A percentile compares a stretch with the other conserved stretches of the same genome.
Evolutionary conservation across 2,888 invertebrate species (phyloP).

Genomic region (Barypeithes pellucidus): DNA sequence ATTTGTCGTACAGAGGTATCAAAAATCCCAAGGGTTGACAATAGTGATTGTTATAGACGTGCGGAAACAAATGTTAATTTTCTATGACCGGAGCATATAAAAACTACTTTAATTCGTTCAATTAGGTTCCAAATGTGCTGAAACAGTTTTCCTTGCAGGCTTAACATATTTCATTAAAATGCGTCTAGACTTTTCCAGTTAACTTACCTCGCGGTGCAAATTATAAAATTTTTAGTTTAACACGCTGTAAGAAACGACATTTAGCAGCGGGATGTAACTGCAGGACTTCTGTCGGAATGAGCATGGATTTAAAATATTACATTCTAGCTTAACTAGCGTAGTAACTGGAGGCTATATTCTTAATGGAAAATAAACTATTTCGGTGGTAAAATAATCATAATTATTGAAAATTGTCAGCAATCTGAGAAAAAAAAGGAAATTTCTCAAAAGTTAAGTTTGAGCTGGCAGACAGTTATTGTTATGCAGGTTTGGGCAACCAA

Average conservation of each 20-base stretch:
- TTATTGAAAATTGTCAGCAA: too few species aligned
- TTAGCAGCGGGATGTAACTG: constrained; percentile 40
- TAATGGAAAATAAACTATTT: too few species aligned
- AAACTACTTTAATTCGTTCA: background rate
- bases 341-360: background rate
- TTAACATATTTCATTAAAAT: constrained; percentile 31
- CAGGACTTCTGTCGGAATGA: constrained; percentile 36
- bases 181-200: constrained; percentile 40
- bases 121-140: background rate
- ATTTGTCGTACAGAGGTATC: too few species aligned
- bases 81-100: too few species aligned
- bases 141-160: background rate
- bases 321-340: constrained; percentile 16
- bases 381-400: too few species aligned
- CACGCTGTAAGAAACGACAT: constrained; percentile 34
- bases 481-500: too few species aligned
- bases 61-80: too few species aligned
- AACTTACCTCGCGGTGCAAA: constrained; percentile 36
- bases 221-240: constrained; percentile 47
- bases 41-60: too few species aligned
- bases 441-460: too few species aligned
- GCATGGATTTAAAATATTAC: constrained; percentile 42
- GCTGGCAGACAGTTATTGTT: too few species aligned
- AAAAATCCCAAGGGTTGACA: too few species aligned
- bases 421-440: too few species aligned